Base-by-base conservation (phyloP, 1,140 invertebrate genomes). In the Achatina immaculata region DNA sequence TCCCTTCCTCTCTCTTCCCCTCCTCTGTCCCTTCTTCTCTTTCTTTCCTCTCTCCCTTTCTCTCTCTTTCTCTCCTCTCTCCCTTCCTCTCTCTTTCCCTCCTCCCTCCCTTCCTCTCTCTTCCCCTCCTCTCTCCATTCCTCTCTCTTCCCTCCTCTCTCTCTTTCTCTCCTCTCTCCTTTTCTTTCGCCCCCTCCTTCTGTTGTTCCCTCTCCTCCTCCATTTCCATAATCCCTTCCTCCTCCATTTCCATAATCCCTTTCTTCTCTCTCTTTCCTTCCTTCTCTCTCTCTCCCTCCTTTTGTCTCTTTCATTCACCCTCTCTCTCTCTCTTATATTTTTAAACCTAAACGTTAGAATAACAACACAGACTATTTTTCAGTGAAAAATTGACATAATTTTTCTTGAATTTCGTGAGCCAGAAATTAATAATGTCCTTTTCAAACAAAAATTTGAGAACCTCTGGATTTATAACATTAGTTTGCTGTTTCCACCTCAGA, bases 1-100 rank as follows among this genome's bases (percentile, higher is more conserved):
- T 75, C 51, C 16, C 51, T 75, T 36, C 45, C 73, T 75, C 43
- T 75, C 43, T 75, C 73, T 51, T 43, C n/a, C 73, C 45, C 36
- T 48, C 45, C 19, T 19, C 19, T 19, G 19, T 48, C 19, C 45
- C 7, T 19, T 48, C 19, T 48, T 19, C 45, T 1, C n/a, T n/a
- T 45, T n/a, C 36, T 0, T 31, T 48, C 21, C 51, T 51, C 73
- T 75, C 51, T 55, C 42, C 28, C 51, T 75, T 0, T 48, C 51
- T 51, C 9, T 38, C 42, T 45, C 24, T 75, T 24, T 19, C 24
- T 58, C 55, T 77, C 74, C 34, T 40, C 31, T 48, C 31, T 34
- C 24, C 2, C 36, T 42, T 71, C 68, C 36, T 0, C 36, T 34
- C 36, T 24, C 36, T 24, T 34, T 42, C 24, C 68, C 36, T 34